Evolutionary conservation across 2,888 invertebrate species (phyloP).

Genomic region (Plebejus melissa): DNA sequence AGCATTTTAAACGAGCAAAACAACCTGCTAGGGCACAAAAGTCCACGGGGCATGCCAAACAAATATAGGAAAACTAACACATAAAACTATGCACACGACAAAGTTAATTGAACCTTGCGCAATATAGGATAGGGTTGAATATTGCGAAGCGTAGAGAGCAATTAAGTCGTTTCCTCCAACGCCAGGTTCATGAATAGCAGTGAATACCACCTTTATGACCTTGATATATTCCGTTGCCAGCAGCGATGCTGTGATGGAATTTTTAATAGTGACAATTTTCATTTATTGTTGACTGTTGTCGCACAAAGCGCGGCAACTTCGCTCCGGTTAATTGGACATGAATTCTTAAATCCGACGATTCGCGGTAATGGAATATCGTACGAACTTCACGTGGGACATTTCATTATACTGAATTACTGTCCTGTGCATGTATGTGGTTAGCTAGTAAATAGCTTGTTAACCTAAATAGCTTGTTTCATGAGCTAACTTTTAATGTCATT

Average conservation of each 20-base stretch:
- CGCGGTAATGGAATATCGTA: slow-evolving; percentile 20
- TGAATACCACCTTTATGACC: slow-evolving; percentile 58
- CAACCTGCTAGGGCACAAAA: neutral
- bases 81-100: neutral
- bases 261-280: slow-evolving; percentile 69
- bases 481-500: too few species aligned
- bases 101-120: neutral
- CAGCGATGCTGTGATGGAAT: slow-evolving; percentile 65
- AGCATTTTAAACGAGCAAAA: slow-evolving; percentile 12
- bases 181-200: slow-evolving; percentile 44
- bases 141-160: neutral
- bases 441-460: neutral
- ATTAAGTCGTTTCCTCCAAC: slow-evolving; percentile 31
- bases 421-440: neutral
- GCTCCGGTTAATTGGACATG: slow-evolving; percentile 47
- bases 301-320: slow-evolving; percentile 41
- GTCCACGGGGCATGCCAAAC: slow-evolving; percentile 11
- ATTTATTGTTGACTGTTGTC: slow-evolving; percentile 45
- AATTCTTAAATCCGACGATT: slow-evolving; percentile 39
- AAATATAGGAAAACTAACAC: slow-evolving; percentile 9
- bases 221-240: slow-evolving; percentile 48
- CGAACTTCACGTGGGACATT: neutral
- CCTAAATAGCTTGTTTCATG: neutral
- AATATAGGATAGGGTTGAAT: neutral
- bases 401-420: neutral